Evolutionary conservation across 2,113 vertebrate genomes (phyloP).

Genomic region (Rhagologus leucostigma): DNA sequence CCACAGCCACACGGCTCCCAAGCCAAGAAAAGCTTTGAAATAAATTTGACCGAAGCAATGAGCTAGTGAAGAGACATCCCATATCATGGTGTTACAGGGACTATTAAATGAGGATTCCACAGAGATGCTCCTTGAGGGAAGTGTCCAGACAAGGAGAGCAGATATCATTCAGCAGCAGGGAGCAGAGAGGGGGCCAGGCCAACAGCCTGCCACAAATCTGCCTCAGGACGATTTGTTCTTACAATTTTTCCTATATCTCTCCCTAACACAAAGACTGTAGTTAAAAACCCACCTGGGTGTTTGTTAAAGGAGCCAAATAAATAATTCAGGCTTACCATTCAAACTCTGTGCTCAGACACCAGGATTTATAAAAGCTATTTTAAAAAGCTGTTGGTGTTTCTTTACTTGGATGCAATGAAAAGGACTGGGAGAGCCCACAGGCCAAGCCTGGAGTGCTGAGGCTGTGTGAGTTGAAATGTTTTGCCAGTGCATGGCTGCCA

Average conservation of each 20-base stretch:
- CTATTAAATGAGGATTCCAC: neutral
- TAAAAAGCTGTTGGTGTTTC: neutral
- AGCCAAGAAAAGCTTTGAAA: neutral
- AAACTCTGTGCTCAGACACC: neutral
- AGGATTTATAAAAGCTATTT: neutral
- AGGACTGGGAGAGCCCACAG: neutral
- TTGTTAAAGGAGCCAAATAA: conserved; percentile 7
- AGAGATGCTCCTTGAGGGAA: neutral
- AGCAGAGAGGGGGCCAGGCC: neutral
- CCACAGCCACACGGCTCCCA: neutral
- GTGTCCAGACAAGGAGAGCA: neutral
- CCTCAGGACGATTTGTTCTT: neutral
- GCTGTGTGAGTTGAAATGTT: fast-evolving
- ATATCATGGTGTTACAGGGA: neutral
- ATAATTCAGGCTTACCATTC: neutral
- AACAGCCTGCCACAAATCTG: neutral
- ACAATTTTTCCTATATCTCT: neutral
- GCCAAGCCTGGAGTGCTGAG: neutral
- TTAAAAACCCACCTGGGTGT: neutral
- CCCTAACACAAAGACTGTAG: neutral
- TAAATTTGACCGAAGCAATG: neutral
- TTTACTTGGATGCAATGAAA: neutral
- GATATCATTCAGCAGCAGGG: neutral
- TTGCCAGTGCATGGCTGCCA: fast-evolving
- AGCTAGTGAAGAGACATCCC: neutral